Base-by-base conservation (phyloP, 2,113 vertebrate species). In the Acrocephalus kingi region DNA sequence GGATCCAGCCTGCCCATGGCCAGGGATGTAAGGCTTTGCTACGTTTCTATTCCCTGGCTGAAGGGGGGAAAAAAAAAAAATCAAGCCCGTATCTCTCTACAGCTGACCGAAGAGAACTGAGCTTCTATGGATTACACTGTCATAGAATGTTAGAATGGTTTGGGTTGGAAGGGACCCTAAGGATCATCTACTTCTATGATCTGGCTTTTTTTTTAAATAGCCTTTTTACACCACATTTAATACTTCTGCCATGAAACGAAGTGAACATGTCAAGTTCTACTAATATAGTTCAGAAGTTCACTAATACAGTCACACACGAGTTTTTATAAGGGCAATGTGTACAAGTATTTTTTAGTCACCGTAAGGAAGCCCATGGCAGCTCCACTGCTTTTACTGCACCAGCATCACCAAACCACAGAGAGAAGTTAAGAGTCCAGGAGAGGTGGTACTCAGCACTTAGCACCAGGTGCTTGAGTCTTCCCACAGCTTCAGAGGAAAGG, bases 271-370 rank as follows among this genome's bases (percentile, higher is more conserved):
- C 77, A 73, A 54, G 95, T 45, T 59, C 54, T 52, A 14, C 9
- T 59, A 35, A 24, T 25, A 11, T 1, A 35, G 62, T 51, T 85
- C 52, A 67, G 13, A 43, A 51, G 13, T 58, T 58, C 23, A 66
- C 67, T n/a, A 90, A 41, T 56, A 78, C 0, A 83, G 66, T 62
- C 89, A 87, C 51, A 95, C 80, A 54, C 22, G 66, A 80, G n/a
- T 61, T 96, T 96, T 96, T 87, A 15, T 92, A 96, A 90, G 3
- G 31, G 81, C 79, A 82, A 37, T 39, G 35, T 82, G 63, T 41
- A 85, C 33, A 82, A 58, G 30, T 62, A 71, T 48, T 83, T 83
- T 96, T 83, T 28, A 93, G 56, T 79, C 67, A 85, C 55, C 11
- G 0, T 62, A 89, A 84, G 68, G 95, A 95, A 71, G 18, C 41